phyloP scores from a whole-genome alignment of 2,113 vertebrate species.

The Ptyas mucosa region DNA sequence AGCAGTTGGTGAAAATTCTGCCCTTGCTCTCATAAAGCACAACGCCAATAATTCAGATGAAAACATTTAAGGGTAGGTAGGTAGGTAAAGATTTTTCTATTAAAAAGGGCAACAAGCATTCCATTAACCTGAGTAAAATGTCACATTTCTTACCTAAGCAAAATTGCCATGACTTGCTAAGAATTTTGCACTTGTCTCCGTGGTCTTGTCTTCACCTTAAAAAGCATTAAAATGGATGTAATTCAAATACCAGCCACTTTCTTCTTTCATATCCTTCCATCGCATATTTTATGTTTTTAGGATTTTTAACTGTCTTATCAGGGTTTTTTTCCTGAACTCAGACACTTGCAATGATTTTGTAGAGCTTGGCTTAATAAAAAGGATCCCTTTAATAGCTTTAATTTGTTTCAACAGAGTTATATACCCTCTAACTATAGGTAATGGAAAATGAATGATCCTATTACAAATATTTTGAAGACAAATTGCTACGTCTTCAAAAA shows the following conservation, averaged over 20 bases:
- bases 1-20: conserved; percentile 40
- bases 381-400: not conserved
- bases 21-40: not conserved
- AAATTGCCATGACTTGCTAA: not conserved
- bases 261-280: not conserved
- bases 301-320: not conserved
- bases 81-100: not conserved
- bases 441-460: not conserved
- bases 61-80: not conserved
- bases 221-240: not conserved
- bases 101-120: not conserved
- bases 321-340: not conserved
- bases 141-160: not conserved
- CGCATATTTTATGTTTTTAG: not conserved
- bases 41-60: conserved; percentile 1
- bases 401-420: not conserved
- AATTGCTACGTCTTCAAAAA: not conserved
- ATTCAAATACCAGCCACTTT: not conserved
- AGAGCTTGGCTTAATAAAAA: not conserved
- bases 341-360: not conserved
- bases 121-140: not conserved
- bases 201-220: not conserved
- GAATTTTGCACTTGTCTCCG: not conserved
- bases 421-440: not conserved
- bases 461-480: not conserved